These are phyloP conservation scores for Spodoptera litura DNA, from an alignment of 1,140 invertebrate species.

Conservation along the genomic window DNA sequence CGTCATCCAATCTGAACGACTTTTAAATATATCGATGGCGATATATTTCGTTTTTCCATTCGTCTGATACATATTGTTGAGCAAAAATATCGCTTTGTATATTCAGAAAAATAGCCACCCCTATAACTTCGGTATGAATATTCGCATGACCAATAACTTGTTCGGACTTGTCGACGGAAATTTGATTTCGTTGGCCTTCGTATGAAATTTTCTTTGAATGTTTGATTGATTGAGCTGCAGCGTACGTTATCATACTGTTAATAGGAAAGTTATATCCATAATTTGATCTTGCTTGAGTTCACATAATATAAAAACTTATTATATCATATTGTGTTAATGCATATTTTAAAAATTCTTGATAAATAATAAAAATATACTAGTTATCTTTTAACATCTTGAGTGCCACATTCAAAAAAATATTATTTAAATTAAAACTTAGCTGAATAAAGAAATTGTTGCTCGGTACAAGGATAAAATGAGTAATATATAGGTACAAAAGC, in stretches of 20 bases:
- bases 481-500: too few relatives aligned
- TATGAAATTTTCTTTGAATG: constrained; percentile 28
- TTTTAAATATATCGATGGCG: constrained; percentile 20
- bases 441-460: too few relatives aligned
- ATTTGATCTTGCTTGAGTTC: background rate
- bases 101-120: constrained; percentile 19
- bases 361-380: too few relatives aligned
- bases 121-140: constrained; percentile 21
- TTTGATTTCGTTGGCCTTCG: constrained; percentile 38
- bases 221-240: constrained; percentile 31
- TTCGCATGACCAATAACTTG: constrained; percentile 38
- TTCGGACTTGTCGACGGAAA: constrained; percentile 21
- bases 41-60: background rate
- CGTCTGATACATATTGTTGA: constrained; percentile 24
- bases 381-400: too few relatives aligned
- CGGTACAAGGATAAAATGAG: too few relatives aligned
- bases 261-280: background rate
- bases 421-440: too few relatives aligned
- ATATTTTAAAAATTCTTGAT: too few relatives aligned
- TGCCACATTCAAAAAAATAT: too few relatives aligned
- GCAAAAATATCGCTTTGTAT: constrained; percentile 31
- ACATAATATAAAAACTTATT: too few relatives aligned
- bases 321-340: too few relatives aligned
- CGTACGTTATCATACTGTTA: background rate
- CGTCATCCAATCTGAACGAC: constrained; percentile 13